A percentile compares a stretch with the other conserved stretches of the same genome.
Conservation (phyloP, 1,140 invertebrate genomes). For the Drosophila biarmipes region DNA sequence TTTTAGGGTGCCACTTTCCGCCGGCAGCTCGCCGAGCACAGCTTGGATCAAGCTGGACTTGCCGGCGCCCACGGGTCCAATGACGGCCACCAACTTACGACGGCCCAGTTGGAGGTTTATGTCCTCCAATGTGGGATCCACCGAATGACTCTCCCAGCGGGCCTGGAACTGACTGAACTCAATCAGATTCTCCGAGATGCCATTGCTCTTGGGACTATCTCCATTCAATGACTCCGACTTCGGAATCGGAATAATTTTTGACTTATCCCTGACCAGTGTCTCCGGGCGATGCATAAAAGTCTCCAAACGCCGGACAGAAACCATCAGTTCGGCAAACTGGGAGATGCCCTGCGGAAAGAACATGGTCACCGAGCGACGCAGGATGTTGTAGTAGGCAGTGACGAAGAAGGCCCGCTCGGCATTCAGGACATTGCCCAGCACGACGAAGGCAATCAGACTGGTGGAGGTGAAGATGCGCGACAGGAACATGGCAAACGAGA, state of each 20-base stretch:
- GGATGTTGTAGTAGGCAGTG: constrained; percentile 89
- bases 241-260: constrained; percentile 3
- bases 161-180: constrained; percentile 63
- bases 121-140: constrained; percentile 56
- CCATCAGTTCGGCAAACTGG: constrained; percentile 88
- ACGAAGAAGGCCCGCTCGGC: constrained; percentile 91
- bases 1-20: constrained; percentile 39
- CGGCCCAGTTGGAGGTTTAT: constrained; percentile 63
- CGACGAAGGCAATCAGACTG: constrained; percentile 90
- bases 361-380: constrained; percentile 90
- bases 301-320: constrained; percentile 88
- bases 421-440: constrained; percentile 86
- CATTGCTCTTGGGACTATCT: constrained; percentile 43
- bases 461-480: constrained; percentile 91
- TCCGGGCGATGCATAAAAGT: constrained; percentile 89
- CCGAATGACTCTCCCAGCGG: constrained; percentile 57
- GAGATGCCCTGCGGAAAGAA: constrained; percentile 88
- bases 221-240: constrained; percentile 25
- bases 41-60: constrained; percentile 86
- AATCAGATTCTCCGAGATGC: constrained; percentile 45
- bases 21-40: constrained; percentile 78
- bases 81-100: constrained; percentile 87
- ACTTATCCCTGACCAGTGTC: constrained; percentile 75
- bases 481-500: constrained; percentile 90
- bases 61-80: constrained; percentile 88